Base-by-base conservation (phyloP, 2,888 invertebrate species). In the Pseudeuparius sepicola region DNA sequence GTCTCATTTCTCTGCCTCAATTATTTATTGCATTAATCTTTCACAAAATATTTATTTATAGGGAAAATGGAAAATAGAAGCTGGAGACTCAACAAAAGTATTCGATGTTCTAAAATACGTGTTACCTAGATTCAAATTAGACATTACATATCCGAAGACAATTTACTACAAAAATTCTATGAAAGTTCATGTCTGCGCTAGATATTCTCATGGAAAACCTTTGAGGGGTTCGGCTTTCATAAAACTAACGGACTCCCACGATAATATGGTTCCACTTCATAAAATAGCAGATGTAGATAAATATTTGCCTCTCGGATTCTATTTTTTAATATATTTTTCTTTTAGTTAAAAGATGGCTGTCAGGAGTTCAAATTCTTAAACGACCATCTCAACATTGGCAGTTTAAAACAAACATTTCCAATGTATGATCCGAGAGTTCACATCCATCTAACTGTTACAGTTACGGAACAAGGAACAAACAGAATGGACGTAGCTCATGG, bases 401-500 rank as follows among this genome's bases (percentile, higher is more conserved):
- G 35, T 2, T 38, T 53, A 2, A 43, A 43, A 18, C 40, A 42
- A 7, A 45, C 45, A 39, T 46, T 40, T 11, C 35, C 41, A 14
- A 31, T 39, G 15, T 37, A 40, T 14, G 50, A 53, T 36, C 45
- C 48, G n/a, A 52, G 46, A 41, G 42, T 49, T 7, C 39, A 47
- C 12, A 24, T 61, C 14, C 46, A 50, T 5, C 51, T 70, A 15
- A 56, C 61, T 30, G 70, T 67, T 1, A 65, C 56, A 3, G 53
- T 61, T 4, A 61, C 57, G 2, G 81, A 82, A 55, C 67, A 73
- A 20, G 78, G 76, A 11, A 79, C 79, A 0, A 70, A 72, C 35
- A 64, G 71, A 14, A 69, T 73, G 56, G 74, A 77, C 54, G 72
- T 75, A 26, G 68, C 71, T 20, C 20, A 13, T 3, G 70, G 71